Conservation (phyloP, 1,140 invertebrate species). For the Drosophila dunni region DNA sequence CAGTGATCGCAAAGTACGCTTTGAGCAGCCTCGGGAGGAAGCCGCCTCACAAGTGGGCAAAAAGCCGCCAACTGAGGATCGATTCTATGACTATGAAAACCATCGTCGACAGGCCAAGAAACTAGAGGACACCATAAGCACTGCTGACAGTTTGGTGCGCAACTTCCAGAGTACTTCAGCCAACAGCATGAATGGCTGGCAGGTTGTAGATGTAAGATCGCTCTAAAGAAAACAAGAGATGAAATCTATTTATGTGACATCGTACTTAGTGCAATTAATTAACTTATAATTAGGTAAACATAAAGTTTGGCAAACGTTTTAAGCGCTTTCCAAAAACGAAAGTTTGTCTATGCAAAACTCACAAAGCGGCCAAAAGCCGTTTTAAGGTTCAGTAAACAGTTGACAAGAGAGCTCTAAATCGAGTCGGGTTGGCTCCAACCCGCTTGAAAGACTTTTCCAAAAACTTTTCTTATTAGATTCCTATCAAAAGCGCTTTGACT, state of each 20-base stretch:
- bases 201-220: conserved; percentile 72
- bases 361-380: conserved; percentile 9
- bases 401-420: conserved; percentile 30
- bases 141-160: conserved; percentile 49
- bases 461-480: conserved; percentile 74
- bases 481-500: conserved; percentile 56
- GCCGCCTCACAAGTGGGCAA: neutral
- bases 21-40: conserved; percentile 59
- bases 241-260: conserved; percentile 9
- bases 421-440: neutral
- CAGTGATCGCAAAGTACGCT: conserved; percentile 72
- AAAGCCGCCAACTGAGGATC: conserved; percentile 56
- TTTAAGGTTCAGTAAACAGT: conserved; percentile 67
- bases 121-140: conserved; percentile 43
- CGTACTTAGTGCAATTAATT: conserved; percentile 33
- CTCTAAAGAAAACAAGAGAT: conserved; percentile 26
- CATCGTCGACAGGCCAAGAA: conserved; percentile 46
- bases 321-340: conserved; percentile 68
- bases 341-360: conserved; percentile 54
- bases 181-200: conserved; percentile 67
- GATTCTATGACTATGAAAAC: conserved; percentile 82
- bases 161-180: conserved; percentile 49
- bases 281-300: conserved; percentile 29
- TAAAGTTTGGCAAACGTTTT: conserved; percentile 51
- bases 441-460: conserved; percentile 44